phyloP scores from a whole-genome alignment of 2,113 vertebrate genomes.

The Mormoops blainvillei region DNA sequence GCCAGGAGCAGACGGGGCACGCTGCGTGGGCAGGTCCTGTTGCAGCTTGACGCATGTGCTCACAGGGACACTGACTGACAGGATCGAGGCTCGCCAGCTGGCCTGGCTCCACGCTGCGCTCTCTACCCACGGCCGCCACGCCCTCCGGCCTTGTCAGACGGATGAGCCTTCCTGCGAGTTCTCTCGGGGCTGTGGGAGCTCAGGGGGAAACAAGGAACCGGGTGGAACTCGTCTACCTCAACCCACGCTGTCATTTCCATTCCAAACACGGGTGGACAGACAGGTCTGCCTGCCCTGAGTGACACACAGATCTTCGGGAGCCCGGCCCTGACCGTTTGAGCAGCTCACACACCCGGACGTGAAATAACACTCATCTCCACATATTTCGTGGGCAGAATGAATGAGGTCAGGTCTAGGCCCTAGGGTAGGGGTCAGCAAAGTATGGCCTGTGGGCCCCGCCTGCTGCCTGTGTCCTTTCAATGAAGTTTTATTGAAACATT shows the following conservation, averaged over 20 bases:
- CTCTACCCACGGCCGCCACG: background rate
- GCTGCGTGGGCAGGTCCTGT: background rate
- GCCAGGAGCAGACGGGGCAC: rapidly evolving
- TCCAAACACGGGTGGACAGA: rapidly evolving
- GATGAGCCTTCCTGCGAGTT: background rate
- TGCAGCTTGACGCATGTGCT: background rate
- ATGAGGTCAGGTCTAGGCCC: background rate
- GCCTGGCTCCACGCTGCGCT: background rate
- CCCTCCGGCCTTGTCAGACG: background rate
- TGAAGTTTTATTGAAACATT: background rate
- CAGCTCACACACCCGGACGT: background rate
- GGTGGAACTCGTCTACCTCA: background rate
- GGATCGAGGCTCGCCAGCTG: background rate
- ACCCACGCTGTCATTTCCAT: background rate
- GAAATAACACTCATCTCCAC: background rate
- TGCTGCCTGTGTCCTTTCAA: background rate
- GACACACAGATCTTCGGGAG: background rate
- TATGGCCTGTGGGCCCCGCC: rapidly evolving
- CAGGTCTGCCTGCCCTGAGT: background rate
- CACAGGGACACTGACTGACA: background rate
- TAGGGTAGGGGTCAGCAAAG: background rate
- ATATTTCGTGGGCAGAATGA: rapidly evolving
- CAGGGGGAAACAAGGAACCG: background rate
- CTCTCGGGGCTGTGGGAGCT: background rate
- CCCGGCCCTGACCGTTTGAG: background rate